A percentile compares a stretch with the other conserved stretches of the same genome.
These are phyloP conservation scores for Drosophila willistoni DNA, from an alignment of 1,140 invertebrate genomes.

Conservation along the genomic window DNA sequence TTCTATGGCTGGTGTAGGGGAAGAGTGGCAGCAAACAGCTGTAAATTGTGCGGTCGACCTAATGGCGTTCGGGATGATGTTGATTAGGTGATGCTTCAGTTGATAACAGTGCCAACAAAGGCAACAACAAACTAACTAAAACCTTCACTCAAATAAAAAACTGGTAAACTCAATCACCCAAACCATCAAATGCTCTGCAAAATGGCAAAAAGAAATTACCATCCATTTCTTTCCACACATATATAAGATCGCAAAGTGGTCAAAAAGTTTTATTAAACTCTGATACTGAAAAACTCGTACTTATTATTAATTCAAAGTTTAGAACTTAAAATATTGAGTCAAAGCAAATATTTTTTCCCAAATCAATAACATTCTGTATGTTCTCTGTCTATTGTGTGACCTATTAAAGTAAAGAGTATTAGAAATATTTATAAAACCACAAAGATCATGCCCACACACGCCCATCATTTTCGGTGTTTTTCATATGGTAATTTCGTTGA, in stretches of 20 bases:
- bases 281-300: no score
- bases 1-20: neutral
- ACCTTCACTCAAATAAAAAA: constrained; percentile 14
- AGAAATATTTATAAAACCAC: constrained; percentile 8
- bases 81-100: constrained; percentile 77
- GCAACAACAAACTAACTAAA: constrained; percentile 11
- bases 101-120: constrained; percentile 65
- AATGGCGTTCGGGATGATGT: constrained; percentile 69
- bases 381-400: no score
- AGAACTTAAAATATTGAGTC: no score
- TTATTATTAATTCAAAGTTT: no score
- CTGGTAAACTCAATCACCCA: constrained; percentile 2
- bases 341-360: no score
- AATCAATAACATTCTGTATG: no score
- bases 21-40: constrained; percentile 47
- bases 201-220: neutral
- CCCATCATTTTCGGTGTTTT: constrained; percentile 47
- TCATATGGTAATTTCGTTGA: constrained; percentile 69
- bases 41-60: constrained; percentile 74
- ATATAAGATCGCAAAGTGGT: no score
- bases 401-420: neutral
- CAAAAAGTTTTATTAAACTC: no score
- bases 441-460: constrained; percentile 23
- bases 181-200: neutral
- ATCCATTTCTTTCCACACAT: no score